Evolutionary conservation across 2,888 invertebrate species (phyloP).

Genomic region (Amblyteles armatorius): DNA sequence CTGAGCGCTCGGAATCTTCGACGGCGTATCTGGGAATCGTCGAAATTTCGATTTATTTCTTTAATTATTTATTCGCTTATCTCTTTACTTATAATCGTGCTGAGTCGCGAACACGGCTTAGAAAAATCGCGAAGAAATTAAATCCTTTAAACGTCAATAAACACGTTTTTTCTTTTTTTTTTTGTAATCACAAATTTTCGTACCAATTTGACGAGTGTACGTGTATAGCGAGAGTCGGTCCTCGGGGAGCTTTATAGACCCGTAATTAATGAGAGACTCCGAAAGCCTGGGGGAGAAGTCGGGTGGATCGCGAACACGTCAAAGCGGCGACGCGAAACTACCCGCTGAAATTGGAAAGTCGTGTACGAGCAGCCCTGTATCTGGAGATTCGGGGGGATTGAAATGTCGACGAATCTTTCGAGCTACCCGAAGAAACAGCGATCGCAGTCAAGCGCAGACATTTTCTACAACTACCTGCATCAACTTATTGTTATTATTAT

Average conservation of each 20-base stretch:
- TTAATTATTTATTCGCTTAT: too few species aligned
- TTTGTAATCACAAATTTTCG: too few species aligned
- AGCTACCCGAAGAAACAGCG: not conserved
- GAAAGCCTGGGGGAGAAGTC: conserved; percentile 3
- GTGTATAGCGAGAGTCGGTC: not conserved
- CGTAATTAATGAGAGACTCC: conserved; percentile 31
- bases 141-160: too few species aligned
- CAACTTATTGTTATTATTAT: not conserved
- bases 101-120: too few species aligned
- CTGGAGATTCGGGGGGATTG: not conserved
- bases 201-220: not conserved
- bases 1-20: conserved; percentile 26
- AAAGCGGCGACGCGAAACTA: conserved; percentile 3
- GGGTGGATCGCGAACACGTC: conserved; percentile 2
- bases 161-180: too few species aligned
- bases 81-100: too few species aligned
- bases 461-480: not conserved
- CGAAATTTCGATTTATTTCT: too few species aligned
- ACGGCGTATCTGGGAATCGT: conserved; percentile 16
- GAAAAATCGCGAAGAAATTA: too few species aligned
- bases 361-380: not conserved
- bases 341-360: not conserved
- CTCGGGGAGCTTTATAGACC: not conserved
- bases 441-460: not conserved
- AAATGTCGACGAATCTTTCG: not conserved